These are phyloP conservation scores for Epinephelus coioides DNA, from an alignment of 2,797 vertebrate genomes.

Conservation along the genomic window DNA sequence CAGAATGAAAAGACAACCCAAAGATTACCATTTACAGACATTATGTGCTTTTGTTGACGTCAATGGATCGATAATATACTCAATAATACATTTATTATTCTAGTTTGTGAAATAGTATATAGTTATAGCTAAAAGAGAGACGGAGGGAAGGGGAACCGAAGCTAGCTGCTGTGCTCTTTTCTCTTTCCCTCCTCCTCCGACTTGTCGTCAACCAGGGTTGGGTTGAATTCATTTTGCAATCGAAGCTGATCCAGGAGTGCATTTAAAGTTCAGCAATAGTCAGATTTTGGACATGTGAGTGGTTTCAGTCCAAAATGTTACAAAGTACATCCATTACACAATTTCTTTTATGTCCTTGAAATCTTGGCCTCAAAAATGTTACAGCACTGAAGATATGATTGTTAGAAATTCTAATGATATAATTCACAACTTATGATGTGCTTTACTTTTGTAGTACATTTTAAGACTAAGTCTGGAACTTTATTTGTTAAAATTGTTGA, in stretches of 20 bases:
- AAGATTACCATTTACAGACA: constrained; percentile 83
- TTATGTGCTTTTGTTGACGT: constrained; percentile 77
- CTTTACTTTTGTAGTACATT: constrained; percentile 16
- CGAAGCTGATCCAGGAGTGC: constrained; percentile 20
- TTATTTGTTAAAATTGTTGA: constrained; percentile 22
- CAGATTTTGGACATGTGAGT: not conserved
- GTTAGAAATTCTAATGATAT: constrained; percentile 11
- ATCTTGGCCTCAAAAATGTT: constrained; percentile 17
- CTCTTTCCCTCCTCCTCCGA: constrained; percentile 33
- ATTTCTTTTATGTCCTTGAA: not conserved
- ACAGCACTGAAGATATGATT: constrained; percentile 7
- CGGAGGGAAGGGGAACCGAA: constrained; percentile 50
- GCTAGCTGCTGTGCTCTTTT: constrained; percentile 41
- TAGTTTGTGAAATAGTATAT: constrained; percentile 71
- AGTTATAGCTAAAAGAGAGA: constrained; percentile 74
- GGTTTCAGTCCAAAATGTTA: constrained; percentile 12
- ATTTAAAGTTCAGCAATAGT: constrained; percentile 30
- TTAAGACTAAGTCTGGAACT: constrained; percentile 14
- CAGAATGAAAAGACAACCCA: constrained; percentile 76
- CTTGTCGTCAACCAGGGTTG: not conserved
- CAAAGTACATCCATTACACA: not conserved
- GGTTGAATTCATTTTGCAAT: constrained; percentile 21
- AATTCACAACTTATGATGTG: constrained; percentile 25
- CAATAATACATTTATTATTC: constrained; percentile 82
- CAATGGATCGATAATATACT: constrained; percentile 70